These are phyloP conservation scores for Tragopan temminckii DNA, from an alignment of 2,797 vertebrate genomes.

Conservation along the genomic window DNA sequence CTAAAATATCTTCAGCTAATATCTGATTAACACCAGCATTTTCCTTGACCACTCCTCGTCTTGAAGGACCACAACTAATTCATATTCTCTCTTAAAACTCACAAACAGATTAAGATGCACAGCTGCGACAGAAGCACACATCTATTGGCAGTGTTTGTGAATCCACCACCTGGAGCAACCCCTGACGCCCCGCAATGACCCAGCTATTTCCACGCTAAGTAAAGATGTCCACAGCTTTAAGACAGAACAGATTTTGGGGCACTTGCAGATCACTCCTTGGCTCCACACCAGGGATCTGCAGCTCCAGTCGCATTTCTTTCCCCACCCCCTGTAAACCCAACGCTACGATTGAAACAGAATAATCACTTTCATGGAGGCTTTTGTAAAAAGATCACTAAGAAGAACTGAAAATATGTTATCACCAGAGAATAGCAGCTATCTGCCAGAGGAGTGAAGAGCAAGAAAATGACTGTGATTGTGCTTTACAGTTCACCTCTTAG, in stretches of 20 bases:
- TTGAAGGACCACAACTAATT: not conserved
- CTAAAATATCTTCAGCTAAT: not conserved
- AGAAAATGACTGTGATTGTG: slow-evolving; percentile 48
- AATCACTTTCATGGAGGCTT: slow-evolving; percentile 23
- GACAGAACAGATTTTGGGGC: rapidly evolving
- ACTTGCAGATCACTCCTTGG: not conserved
- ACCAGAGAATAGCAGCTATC: slow-evolving; percentile 38
- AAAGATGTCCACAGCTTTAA: not conserved
- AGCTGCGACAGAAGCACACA: not conserved
- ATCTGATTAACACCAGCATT: not conserved
- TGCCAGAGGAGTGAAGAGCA: not conserved
- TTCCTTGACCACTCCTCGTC: not conserved
- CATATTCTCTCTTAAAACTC: not conserved
- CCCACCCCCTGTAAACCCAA: not conserved
- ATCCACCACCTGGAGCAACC: not conserved
- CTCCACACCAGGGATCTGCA: not conserved
- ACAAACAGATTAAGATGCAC: not conserved
- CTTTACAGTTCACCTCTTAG: slow-evolving; percentile 20
- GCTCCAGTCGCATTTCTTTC: not conserved
- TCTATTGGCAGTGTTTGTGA: rapidly evolving
- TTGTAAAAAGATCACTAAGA: slow-evolving; percentile 10
- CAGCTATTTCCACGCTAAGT: not conserved
- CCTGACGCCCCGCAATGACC: not conserved
- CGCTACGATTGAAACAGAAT: not conserved
- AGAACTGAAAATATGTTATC: slow-evolving; percentile 16